A percentile compares a stretch with the other conserved stretches of the same genome.
phyloP scores from a whole-genome alignment of 2,888 invertebrate species.

The Hymenopus coronatus region DNA sequence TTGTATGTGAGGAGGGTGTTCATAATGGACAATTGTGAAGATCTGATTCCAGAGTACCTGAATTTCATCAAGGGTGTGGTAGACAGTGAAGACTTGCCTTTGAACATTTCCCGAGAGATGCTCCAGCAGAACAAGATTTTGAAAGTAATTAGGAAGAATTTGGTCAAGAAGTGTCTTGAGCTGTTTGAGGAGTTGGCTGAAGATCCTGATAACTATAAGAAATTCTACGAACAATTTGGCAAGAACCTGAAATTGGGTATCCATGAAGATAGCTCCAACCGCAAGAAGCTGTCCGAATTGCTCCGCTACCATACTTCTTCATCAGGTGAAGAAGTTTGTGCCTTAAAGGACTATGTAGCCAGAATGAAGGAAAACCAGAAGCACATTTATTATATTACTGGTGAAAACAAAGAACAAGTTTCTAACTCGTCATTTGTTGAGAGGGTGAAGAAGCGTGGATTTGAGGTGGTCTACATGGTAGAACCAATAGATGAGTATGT shows the following conservation, averaged over 20 bases:
- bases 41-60: constrained; percentile 97
- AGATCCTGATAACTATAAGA: constrained; percentile 97
- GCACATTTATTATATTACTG: constrained; percentile 98
- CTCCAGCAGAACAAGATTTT: constrained; percentile 98
- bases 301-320: constrained; percentile 92
- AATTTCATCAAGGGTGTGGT: constrained; percentile 98
- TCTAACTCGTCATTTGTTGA: constrained; percentile 97
- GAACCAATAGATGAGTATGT: constrained; percentile 99
- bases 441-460: constrained; percentile 94
- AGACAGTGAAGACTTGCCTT: constrained; percentile 95
- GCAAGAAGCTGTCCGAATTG: constrained; percentile 83
- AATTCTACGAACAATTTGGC: constrained; percentile 97
- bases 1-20: constrained; percentile 96
- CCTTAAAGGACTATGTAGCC: constrained; percentile 92
- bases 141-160: constrained; percentile 97
- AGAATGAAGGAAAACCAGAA: constrained; percentile 99
- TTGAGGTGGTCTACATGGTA: constrained; percentile 97
- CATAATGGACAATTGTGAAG: constrained; percentile 99
- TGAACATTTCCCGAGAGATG: constrained; percentile 99
- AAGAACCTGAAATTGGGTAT: constrained; percentile 97
- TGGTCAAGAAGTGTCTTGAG: constrained; percentile 98
- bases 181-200: constrained; percentile 94
- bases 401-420: constrained; percentile 89
- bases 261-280: constrained; percentile 94
- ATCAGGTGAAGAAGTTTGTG: constrained; percentile 90